These are phyloP conservation scores for Oegoconia quadripuncta DNA, from an alignment of 2,888 invertebrate genomes.

Conservation along the genomic window DNA sequence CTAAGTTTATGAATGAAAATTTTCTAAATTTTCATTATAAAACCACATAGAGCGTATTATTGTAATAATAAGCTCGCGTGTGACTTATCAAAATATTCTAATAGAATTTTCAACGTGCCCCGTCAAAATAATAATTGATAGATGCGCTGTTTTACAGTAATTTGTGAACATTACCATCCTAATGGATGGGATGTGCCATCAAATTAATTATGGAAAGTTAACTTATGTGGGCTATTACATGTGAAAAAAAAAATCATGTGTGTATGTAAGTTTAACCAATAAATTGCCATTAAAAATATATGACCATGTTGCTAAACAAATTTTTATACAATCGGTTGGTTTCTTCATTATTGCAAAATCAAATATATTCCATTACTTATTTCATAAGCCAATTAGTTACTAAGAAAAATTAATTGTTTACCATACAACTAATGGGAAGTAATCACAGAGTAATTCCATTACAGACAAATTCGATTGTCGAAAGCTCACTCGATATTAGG, in stretches of 20 bases:
- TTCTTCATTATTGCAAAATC: too few relatives aligned
- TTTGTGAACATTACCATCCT: slow-evolving; percentile 41
- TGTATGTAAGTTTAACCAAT: too few relatives aligned
- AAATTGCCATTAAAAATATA: too few relatives aligned
- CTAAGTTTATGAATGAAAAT: too few relatives aligned
- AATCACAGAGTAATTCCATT: slow-evolving; percentile 61
- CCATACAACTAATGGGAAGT: slow-evolving; percentile 68
- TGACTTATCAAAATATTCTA: slow-evolving; percentile 35
- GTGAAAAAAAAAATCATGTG: too few relatives aligned
- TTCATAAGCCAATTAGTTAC: slow-evolving; percentile 8
- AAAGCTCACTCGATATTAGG: slow-evolving; percentile 59
- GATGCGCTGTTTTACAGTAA: slow-evolving; percentile 49
- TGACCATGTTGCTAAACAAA: too few relatives aligned
- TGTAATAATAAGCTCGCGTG: too few relatives aligned
- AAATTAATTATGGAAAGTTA: slow-evolving; percentile 23
- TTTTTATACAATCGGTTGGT: too few relatives aligned
- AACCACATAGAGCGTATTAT: too few relatives aligned
- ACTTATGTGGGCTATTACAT: too few relatives aligned
- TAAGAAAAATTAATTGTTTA: slow-evolving; percentile 39
- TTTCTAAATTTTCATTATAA: too few relatives aligned
- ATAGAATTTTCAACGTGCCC: slow-evolving; percentile 36
- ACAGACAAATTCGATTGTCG: slow-evolving; percentile 61
- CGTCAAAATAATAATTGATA: slow-evolving; percentile 53
- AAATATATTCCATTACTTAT: not conserved
- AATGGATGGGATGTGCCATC: slow-evolving; percentile 34